Percentiles rank a stretch among this genome's conserved stretches.
Conservation (phyloP, 2,113 vertebrate species). For the Heterotilapia buettikoferi region DNA sequence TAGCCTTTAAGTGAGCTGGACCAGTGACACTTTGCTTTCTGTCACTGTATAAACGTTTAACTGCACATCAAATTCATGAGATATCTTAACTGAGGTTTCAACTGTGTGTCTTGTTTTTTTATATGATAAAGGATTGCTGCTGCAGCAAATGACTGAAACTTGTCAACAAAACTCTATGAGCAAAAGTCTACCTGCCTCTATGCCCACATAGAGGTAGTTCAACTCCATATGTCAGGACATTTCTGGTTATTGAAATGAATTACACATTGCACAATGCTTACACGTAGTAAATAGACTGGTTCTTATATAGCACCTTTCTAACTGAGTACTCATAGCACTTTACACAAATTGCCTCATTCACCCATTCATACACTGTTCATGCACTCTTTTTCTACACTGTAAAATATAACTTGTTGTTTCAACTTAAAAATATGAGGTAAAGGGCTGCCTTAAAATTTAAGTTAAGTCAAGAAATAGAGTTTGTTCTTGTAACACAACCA, state of each 20-base stretch:
- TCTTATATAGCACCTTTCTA: not conserved
- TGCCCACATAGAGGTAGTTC: not conserved
- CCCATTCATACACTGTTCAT: not conserved
- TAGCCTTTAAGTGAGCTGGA: not conserved
- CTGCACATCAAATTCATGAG: accelerated
- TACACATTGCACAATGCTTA: no score
- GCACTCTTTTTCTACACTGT: not conserved
- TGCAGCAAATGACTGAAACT: not conserved
- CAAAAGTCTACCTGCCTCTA: accelerated
- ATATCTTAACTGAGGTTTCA: not conserved
- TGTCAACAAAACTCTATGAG: not conserved
- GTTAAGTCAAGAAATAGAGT: no score
- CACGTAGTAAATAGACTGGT: not conserved
- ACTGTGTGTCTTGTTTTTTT: not conserved
- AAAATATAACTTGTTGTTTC: no score
- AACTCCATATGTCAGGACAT: not conserved
- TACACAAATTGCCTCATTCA: not conserved
- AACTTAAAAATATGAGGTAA: no score
- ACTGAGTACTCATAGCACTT: not conserved
- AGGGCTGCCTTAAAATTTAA: no score
- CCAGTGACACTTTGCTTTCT: not conserved
- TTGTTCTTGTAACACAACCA: no score
- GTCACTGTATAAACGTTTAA: accelerated
- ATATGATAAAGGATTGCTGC: not conserved
- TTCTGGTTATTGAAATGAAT: no score